Evolutionary conservation across 2,797 vertebrate species (phyloP), one percentile per base, ranked within the genome.

Genomic region (Rhadinocentrus ornatus): DNA sequence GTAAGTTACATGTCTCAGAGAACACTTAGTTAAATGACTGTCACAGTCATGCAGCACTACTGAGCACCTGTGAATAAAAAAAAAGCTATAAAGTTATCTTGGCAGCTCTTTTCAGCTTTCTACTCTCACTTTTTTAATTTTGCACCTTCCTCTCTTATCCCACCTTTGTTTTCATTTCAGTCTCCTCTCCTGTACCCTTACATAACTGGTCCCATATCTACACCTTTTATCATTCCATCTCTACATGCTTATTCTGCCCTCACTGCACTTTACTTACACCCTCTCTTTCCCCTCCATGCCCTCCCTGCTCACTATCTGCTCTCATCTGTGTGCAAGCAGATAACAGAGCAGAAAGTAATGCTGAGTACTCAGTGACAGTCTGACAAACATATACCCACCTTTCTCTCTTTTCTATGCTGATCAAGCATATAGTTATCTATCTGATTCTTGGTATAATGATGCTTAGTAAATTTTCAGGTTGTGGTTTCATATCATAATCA

Each of bases 321-420:
- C 53, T 73, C 22, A 6, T 65, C 68, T 61, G 52, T 35, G 67
- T 69, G 72, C 67, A 64, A 60, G 62, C 15, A 72, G 84, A 89
- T 84, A 80, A 85, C 76, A 41, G 73, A 74, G 79, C 75, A 80
- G 73, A 84, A 81, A 84, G 55, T 37, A 57, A 82, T 77, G 73
- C 80, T 84, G 79, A 85, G 83, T 67, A 80, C 86, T 86, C 75
- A 65, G 46, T 88, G 80, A 91, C 73, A 73, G 71, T 79, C 81
- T 82, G 67, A 80, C 71, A 85, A 73, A 78, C 72, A 62, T 18
- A 11, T 46, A 26, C 60, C 62, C 66, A 55, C 57, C 37, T 66
- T 65, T 53, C 53, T 41, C 20, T 54, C 13, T 0, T 22, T n/a
- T 62, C 37, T 44, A 13, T 32, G n/a, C 35, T 56, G 32, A 70